A percentile compares a stretch with the other conserved stretches of the same genome.
Evolutionary conservation across 1,140 invertebrate genomes (phyloP).

Genomic region (Drosophila lacertosa): DNA sequence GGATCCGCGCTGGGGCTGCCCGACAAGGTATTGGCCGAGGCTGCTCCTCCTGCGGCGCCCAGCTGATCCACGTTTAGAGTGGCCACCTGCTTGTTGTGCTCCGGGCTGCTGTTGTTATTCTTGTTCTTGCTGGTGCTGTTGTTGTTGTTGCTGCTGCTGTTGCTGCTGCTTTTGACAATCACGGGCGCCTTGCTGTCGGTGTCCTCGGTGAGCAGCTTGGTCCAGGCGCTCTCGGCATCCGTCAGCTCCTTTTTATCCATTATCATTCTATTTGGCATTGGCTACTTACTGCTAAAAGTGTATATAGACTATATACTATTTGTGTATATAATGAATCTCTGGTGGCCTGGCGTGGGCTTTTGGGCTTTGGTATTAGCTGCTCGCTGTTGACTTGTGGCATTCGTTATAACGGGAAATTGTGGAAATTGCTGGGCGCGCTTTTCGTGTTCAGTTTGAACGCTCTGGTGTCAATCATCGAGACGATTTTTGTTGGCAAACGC

Average conservation of each 20-base stretch:
- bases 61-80: slow-evolving; percentile 57
- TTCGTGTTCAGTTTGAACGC: slow-evolving; percentile 43
- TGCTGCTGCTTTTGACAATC: slow-evolving; percentile 57
- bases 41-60: neutral
- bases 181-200: slow-evolving; percentile 48
- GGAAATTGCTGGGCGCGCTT: slow-evolving; percentile 53
- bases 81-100: slow-evolving; percentile 41
- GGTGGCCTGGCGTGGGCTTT: slow-evolving; percentile 46
- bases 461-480: slow-evolving; percentile 61
- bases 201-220: slow-evolving; percentile 74
- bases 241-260: slow-evolving; percentile 71
- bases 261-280: slow-evolving; percentile 79
- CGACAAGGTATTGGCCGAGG: neutral
- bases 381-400: slow-evolving; percentile 16
- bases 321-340: neutral
- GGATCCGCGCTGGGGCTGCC: slow-evolving; percentile 1
- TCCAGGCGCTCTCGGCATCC: slow-evolving; percentile 75
- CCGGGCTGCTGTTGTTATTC: slow-evolving; percentile 22
- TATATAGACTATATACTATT: neutral
- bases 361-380: slow-evolving; percentile 61
- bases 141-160: slow-evolving; percentile 30
- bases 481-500: slow-evolving; percentile 41
- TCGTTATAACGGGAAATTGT: slow-evolving; percentile 75
- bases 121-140: slow-evolving; percentile 20
- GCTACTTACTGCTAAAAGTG: slow-evolving; percentile 59